Evolutionary conservation across 2,797 vertebrate species (phyloP).

Genomic region (Pygocentrus nattereri): DNA sequence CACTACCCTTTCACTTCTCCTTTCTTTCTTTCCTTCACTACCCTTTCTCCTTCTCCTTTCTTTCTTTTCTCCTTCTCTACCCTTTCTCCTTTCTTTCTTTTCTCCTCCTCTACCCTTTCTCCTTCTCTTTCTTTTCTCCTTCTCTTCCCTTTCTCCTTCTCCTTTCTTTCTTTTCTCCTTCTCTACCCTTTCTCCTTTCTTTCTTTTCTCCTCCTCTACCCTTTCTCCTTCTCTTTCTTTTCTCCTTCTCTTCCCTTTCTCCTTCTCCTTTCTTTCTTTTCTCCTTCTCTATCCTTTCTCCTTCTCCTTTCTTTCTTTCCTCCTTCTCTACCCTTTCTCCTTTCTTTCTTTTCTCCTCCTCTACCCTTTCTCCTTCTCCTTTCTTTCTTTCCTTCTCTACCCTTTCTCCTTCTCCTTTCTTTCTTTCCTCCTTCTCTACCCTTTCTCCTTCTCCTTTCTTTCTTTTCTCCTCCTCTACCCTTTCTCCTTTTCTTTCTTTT

Average conservation of each 20-base stretch:
- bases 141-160: not conserved
- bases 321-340: not conserved
- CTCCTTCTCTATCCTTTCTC: not conserved
- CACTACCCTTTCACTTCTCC: not conserved
- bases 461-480: no score
- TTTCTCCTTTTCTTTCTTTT: no score
- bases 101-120: slow-evolving; percentile 46
- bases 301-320: not conserved
- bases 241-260: not conserved
- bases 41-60: no score
- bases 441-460: no score
- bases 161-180: not conserved
- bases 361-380: no score
- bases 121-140: not conserved
- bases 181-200: not conserved
- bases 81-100: not conserved
- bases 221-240: not conserved
- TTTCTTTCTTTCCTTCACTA: not conserved
- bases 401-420: no score
- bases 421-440: no score
- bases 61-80: not conserved
- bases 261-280: slow-evolving; percentile 6
- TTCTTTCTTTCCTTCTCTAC: no score
- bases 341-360: no score
- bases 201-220: not conserved